phyloP scores from a whole-genome alignment of 1,140 invertebrate genomes.

The Lucilia sericata region DNA sequence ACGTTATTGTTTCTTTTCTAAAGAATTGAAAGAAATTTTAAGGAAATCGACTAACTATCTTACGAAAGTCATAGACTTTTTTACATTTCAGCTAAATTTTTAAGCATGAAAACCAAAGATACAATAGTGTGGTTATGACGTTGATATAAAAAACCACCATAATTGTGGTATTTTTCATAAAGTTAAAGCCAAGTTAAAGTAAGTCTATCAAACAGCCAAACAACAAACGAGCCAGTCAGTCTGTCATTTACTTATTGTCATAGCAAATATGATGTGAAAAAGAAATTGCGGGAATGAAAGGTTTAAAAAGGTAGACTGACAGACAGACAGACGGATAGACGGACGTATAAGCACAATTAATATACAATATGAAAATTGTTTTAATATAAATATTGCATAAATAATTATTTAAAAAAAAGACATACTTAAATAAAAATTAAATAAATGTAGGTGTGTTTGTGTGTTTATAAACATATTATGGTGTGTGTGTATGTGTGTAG shows the following conservation, averaged over 20 bases:
- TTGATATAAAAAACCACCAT: conserved; percentile 29
- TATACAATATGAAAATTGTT: no score
- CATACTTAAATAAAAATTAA: no score
- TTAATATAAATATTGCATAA: not conserved
- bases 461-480: no score
- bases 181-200: not conserved
- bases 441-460: not conserved
- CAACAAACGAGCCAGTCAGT: not conserved
- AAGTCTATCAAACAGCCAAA: not conserved
- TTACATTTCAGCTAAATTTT: not conserved
- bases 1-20: no score
- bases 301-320: not conserved
- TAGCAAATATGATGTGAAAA: not conserved
- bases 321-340: not conserved
- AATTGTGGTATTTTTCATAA: not conserved
- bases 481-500: not conserved
- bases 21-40: no score
- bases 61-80: no score
- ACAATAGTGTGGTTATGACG: conserved; percentile 32
- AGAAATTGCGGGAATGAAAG: not conserved
- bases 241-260: not conserved
- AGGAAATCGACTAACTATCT: no score
- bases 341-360: not conserved
- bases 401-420: not conserved
- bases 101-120: not conserved